phyloP scores from a whole-genome alignment of 2,797 vertebrate genomes.

The Setipinna tenuifilis region DNA sequence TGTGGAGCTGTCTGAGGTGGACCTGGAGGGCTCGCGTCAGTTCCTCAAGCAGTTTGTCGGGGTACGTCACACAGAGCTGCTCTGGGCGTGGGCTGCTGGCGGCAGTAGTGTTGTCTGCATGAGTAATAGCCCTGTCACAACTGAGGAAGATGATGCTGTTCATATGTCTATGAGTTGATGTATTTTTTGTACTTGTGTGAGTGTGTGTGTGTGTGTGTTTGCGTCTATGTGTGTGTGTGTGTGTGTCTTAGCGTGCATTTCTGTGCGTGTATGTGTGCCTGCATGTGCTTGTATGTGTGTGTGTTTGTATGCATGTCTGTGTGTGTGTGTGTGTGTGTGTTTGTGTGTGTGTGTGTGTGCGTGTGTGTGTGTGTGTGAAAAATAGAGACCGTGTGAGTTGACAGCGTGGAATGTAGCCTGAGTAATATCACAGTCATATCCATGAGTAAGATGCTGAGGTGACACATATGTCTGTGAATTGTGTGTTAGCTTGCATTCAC shows the following conservation, averaged over 20 bases:
- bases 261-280: too few species aligned
- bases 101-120: background rate
- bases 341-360: too few species aligned
- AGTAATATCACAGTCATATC: background rate
- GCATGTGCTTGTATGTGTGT: too few species aligned
- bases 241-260: too few species aligned
- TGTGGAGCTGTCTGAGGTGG: conserved; percentile 84
- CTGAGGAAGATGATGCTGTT: background rate
- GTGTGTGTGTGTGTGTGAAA: background rate
- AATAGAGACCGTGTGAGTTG: background rate
- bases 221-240: background rate
- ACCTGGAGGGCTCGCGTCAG: conserved; percentile 85
- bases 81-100: background rate
- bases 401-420: background rate
- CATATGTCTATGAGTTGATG: background rate
- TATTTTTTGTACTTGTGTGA: background rate
- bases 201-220: background rate
- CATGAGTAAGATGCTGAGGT: background rate
- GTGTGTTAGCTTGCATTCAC: background rate
- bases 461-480: background rate
- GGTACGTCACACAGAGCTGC: conserved; percentile 72
- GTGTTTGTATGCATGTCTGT: background rate
- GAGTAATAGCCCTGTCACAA: background rate
- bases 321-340: background rate
- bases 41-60: conserved; percentile 92